Conservation (phyloP, 2,113 vertebrate genomes). For the Amphiprion ocellaris region DNA sequence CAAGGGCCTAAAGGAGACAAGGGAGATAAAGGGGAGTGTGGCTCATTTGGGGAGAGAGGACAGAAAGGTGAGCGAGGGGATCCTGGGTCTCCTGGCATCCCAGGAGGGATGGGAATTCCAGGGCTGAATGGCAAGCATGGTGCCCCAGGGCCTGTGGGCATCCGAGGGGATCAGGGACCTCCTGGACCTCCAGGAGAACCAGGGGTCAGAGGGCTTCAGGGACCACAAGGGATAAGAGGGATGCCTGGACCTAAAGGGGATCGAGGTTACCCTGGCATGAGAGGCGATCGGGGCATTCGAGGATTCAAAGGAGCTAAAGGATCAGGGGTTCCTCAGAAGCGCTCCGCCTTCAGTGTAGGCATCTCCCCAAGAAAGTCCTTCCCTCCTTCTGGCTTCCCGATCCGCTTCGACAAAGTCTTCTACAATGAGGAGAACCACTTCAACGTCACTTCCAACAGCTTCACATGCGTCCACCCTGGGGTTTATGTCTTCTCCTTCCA, state of each 20-base stretch:
- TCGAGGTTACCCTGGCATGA: conserved; percentile 89
- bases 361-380: conserved; percentile 92
- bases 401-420: conserved; percentile 93
- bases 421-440: conserved; percentile 92
- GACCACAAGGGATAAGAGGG: conserved; percentile 87
- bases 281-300: conserved; percentile 87
- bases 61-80: conserved; percentile 89
- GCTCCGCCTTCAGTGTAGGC: conserved; percentile 93
- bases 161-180: conserved; percentile 86
- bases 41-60: conserved; percentile 87
- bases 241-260: conserved; percentile 88
- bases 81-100: conserved; percentile 86
- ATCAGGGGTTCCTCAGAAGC: conserved; percentile 55
- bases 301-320: conserved; percentile 91
- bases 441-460: conserved; percentile 88
- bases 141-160: conserved; percentile 84
- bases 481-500: conserved; percentile 95
- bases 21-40: conserved; percentile 90
- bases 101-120: conserved; percentile 87
- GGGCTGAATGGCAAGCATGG: conserved; percentile 88
- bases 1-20: conserved; percentile 89
- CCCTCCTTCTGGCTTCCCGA: conserved; percentile 90
- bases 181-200: conserved; percentile 90
- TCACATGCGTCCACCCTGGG: conserved; percentile 91
- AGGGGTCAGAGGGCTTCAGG: conserved; percentile 84